phyloP scores from a whole-genome alignment of 2,113 vertebrate species.

The Cottus gobio region DNA sequence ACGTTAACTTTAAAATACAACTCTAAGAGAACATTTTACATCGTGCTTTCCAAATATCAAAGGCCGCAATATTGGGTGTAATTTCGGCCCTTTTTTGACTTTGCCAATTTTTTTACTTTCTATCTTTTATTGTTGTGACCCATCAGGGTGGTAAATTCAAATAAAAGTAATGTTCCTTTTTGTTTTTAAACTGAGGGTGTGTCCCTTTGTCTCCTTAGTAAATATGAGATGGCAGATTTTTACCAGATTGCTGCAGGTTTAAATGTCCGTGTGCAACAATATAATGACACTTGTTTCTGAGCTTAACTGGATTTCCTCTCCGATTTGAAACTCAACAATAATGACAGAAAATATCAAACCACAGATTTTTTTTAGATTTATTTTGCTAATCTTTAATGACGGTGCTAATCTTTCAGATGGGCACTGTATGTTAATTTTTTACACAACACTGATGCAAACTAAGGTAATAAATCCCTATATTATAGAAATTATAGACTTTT shows the following conservation, averaged over 20 bases:
- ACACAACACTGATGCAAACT: slow-evolving; percentile 23
- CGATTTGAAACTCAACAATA: neutral
- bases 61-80: neutral
- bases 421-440: slow-evolving; percentile 26
- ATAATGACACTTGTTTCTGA: slow-evolving; percentile 48
- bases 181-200: neutral
- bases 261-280: slow-evolving; percentile 3
- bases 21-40: neutral
- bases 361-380: neutral
- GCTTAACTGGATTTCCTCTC: slow-evolving; percentile 7
- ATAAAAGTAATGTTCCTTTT: neutral
- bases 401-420: slow-evolving; percentile 43
- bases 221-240: neutral
- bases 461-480: slow-evolving; percentile 36
- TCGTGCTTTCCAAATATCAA: neutral
- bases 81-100: neutral
- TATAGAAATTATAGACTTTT: slow-evolving; percentile 22
- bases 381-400: slow-evolving; percentile 15
- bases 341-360: slow-evolving; percentile 6
- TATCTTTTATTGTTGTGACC: neutral
- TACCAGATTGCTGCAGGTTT: neutral
- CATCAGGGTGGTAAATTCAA: neutral
- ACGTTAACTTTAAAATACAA: no score
- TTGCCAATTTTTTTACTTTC: neutral
- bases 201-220: neutral